Conservation (phyloP, 2,797 vertebrate species). For the Schizopygopsis pylzovi region DNA sequence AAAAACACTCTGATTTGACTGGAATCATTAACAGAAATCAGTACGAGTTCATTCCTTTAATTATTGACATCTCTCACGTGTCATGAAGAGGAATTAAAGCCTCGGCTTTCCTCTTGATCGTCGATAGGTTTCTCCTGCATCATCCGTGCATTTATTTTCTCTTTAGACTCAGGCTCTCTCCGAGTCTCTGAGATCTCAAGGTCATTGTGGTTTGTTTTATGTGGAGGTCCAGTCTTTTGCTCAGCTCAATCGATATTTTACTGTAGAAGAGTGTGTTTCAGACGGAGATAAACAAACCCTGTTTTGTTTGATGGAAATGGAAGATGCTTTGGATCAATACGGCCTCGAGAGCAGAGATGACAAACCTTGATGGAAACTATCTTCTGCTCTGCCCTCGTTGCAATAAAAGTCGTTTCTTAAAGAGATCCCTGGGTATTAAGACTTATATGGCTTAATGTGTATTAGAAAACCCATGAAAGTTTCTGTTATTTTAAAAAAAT, state of each 20-base stretch:
- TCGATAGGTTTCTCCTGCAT: neutral
- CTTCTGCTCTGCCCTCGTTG: neutral
- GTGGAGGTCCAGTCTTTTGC: conserved; percentile 39
- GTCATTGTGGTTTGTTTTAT: conserved; percentile 52
- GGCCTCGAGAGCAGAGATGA: neutral
- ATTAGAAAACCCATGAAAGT: too few species aligned
- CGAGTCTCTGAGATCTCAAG: conserved; percentile 53
- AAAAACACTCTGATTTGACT: neutral
- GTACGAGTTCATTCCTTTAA: neutral
- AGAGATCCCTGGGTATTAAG: too few species aligned
- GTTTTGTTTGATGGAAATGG: conserved; percentile 52
- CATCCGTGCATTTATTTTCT: conserved; percentile 1
- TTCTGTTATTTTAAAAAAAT: too few species aligned
- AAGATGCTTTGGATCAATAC: conserved; percentile 44
- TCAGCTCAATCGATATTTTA: conserved; percentile 55
- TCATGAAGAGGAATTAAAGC: neutral
- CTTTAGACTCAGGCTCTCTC: neutral
- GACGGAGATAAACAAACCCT: conserved; percentile 46
- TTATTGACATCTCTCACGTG: neutral
- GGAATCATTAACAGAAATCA: neutral
- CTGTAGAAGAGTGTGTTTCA: conserved; percentile 43
- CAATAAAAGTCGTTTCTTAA: too few species aligned
- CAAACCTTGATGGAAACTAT: conserved; percentile 17
- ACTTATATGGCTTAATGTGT: too few species aligned
- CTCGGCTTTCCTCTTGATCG: neutral